Evolutionary conservation across 2,888 invertebrate genomes (phyloP), one percentile per base, ranked within the genome.

Genomic region (Caenorhabditis macrosperma): DNA sequence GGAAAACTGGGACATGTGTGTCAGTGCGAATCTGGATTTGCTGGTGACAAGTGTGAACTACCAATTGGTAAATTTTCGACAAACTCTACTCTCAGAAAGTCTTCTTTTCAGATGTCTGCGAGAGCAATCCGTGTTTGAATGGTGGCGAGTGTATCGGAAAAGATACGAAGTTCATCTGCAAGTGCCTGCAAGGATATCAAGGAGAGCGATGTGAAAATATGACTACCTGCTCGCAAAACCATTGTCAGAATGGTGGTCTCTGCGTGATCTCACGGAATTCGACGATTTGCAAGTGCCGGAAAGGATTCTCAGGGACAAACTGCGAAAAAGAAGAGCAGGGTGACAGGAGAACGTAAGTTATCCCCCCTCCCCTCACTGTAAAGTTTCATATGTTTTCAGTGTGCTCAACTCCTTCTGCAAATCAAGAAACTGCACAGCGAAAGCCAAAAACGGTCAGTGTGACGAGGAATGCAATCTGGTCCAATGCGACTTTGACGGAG

Each of bases 401-500:
- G 26, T 68, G 17, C n/a, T 72, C 38, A 44, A 28, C 3, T 48
- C 71, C 6, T 22, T 61, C 17, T 82, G 82, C 44, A 20, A 30
- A 2, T 2, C 28, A 0, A 22, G 57, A 81, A 97, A 97, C 89
- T 98, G 97, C 88, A 95, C 61, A 1, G 74, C 61, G 0, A n/a
- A 96, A 89, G 97, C 97, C 88, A 95, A 94, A 1, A 95, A 98
- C 90, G 97, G 97, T 0, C 93, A 94, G 83, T 99, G 98, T 90
- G 96, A 99, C 91, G 94, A 95, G 80, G 96, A 96, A 0, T 99
- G 99, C 91, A 96, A 98, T 91, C 96, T 95, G 88, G 95, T 95
- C 4, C 97, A 96, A 88, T 99, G 99, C 91, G 95, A 95, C 90
- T 99, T 96, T 96, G 99, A 99, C 88, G 98, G 98, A 0, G 92